These are phyloP conservation scores for Neopelma chrysocephalum DNA, from an alignment of 2,797 vertebrate genomes.

Conservation along the genomic window DNA sequence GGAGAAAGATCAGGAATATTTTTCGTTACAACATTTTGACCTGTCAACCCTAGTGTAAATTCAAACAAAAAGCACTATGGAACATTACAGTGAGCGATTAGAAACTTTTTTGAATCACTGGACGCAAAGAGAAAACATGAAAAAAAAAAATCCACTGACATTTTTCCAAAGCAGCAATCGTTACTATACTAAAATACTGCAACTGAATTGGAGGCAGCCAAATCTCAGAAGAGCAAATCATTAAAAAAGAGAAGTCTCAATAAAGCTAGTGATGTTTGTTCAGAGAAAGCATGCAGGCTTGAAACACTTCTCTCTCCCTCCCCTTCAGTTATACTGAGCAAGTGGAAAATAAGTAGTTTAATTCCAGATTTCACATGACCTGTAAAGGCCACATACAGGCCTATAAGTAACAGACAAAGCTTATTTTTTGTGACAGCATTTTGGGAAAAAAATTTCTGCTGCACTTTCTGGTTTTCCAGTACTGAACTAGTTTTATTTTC, in stretches of 20 bases:
- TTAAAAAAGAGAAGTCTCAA: background rate
- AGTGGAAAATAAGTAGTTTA: background rate
- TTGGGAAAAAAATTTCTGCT: background rate
- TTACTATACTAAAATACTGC: background rate
- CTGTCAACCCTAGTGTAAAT: accelerated
- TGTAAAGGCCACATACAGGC: background rate
- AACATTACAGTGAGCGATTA: background rate
- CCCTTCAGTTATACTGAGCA: background rate
- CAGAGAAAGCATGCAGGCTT: background rate
- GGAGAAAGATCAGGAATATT: background rate
- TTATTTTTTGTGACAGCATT: background rate
- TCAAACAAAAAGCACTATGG: background rate
- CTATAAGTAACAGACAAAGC: background rate
- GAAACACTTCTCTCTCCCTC: background rate
- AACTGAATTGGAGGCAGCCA: background rate
- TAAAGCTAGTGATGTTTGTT: background rate
- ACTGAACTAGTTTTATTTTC: background rate
- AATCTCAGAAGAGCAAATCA: background rate
- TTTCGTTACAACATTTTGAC: background rate
- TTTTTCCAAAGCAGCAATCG: background rate
- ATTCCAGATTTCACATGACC: background rate
- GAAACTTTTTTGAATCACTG: background rate
- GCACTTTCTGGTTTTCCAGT: background rate
- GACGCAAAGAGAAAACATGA: background rate
- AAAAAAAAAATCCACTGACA: background rate